A percentile compares a stretch with the other conserved stretches of the same genome.
Evolutionary conservation across 64 coral and sea anemone species (phyloP).

Genomic region (Dendronephthya gigantea): DNA sequence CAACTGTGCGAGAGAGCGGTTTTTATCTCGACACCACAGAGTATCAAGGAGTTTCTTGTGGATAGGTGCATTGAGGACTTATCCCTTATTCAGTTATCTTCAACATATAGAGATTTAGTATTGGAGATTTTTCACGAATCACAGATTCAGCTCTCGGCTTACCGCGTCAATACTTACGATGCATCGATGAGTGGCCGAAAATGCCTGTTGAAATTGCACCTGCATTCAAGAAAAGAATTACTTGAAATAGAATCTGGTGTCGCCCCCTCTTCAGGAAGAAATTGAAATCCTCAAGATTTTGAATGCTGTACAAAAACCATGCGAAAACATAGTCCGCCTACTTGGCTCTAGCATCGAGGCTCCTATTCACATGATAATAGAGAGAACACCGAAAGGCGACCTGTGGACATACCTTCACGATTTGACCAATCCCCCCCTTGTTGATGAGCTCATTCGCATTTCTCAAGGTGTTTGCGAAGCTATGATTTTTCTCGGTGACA

Average conservation of each 20-base stretch:
- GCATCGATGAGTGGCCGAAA: background rate
- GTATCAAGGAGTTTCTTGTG: too few species aligned
- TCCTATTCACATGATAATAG: background rate
- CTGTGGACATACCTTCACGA: background rate
- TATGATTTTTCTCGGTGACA: background rate
- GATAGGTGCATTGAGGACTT: too few species aligned
- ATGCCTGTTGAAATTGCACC: background rate
- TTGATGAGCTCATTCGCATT: background rate
- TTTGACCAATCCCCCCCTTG: background rate
- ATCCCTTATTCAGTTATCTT: too few species aligned
- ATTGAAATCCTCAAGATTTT: background rate
- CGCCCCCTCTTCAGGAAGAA: background rate
- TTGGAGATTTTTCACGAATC: too few species aligned
- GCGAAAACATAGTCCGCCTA: background rate
- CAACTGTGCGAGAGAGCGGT: too few species aligned
- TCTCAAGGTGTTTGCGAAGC: background rate
- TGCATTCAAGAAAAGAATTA: background rate
- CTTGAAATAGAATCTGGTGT: background rate
- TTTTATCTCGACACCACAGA: too few species aligned
- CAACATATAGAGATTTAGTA: too few species aligned
- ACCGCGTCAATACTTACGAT: too few species aligned
- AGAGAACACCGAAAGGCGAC: background rate
- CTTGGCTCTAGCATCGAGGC: background rate
- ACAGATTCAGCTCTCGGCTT: too few species aligned
- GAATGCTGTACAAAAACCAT: background rate